A percentile compares a stretch with the other conserved stretches of the same genome.
These are phyloP conservation scores for Ranitomeya imitator DNA, from an alignment of 2,113 vertebrate genomes.

Conservation along the genomic window DNA sequence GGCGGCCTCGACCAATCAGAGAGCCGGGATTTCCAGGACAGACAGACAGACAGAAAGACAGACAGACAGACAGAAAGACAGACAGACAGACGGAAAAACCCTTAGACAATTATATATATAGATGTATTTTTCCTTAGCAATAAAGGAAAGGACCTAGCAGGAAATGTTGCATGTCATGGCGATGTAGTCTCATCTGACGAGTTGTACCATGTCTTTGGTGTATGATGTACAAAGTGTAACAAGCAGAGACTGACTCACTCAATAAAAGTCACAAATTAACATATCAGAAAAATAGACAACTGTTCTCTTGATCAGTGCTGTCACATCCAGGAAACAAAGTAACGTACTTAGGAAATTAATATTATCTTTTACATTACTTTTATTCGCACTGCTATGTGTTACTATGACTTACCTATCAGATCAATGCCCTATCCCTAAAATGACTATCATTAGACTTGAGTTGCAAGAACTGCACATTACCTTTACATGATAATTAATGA, in stretches of 20 bases:
- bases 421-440: background rate
- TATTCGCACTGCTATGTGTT: background rate
- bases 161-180: background rate
- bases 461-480: background rate
- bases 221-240: background rate
- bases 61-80: no score
- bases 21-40: no score
- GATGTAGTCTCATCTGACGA: background rate
- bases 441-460: background rate
- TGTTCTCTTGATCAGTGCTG: background rate
- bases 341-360: background rate
- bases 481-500: background rate
- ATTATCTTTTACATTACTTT: background rate
- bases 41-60: no score
- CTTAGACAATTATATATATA: no score
- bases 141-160: background rate
- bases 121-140: background rate
- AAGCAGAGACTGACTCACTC: conserved; percentile 7
- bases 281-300: background rate
- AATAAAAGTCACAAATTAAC: background rate
- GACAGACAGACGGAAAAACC: no score
- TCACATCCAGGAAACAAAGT: background rate
- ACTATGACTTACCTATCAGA: background rate
- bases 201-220: background rate
- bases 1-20: no score